Percentiles rank a stretch among this genome's conserved stretches.
phyloP scores from a whole-genome alignment of 2,888 invertebrate genomes.

The Cataglyphis albicans region DNA sequence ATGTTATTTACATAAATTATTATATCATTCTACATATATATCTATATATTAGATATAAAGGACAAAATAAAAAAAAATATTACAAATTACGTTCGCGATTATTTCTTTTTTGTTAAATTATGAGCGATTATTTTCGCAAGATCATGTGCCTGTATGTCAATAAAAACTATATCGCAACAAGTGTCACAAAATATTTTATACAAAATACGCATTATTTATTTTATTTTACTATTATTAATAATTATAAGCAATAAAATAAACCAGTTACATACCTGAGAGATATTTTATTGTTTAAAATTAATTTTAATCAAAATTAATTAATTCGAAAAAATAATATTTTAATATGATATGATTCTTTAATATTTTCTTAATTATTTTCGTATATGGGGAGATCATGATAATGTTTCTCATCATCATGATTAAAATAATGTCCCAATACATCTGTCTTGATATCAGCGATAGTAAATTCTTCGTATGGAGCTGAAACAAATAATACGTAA shows the following conservation, averaged over 20 bases:
- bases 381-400: conserved; percentile 72
- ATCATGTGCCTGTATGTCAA: neutral
- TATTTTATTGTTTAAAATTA: conserved; percentile 9
- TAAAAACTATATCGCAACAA: neutral
- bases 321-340: neutral
- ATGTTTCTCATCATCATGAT: conserved; percentile 63
- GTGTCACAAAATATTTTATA: neutral
- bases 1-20: conserved; percentile 80
- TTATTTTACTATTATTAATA: neutral
- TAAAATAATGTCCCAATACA: conserved; percentile 60
- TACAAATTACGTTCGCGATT: conserved; percentile 46
- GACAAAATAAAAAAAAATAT: conserved; percentile 71
- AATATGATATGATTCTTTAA: conserved; percentile 4
- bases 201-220: neutral
- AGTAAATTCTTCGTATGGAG: conserved; percentile 24
- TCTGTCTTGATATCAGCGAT: conserved; percentile 61
- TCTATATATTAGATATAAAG: conserved; percentile 72
- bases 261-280: neutral
- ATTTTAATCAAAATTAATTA: neutral
- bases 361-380: conserved; percentile 17
- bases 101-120: neutral
- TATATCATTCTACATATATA: conserved; percentile 67
- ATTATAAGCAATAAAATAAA: neutral
- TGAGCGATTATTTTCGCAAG: neutral
- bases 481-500: conserved; percentile 35